Conservation (phyloP, 2,113 vertebrate species). For the Toxotes jaculatrix region DNA sequence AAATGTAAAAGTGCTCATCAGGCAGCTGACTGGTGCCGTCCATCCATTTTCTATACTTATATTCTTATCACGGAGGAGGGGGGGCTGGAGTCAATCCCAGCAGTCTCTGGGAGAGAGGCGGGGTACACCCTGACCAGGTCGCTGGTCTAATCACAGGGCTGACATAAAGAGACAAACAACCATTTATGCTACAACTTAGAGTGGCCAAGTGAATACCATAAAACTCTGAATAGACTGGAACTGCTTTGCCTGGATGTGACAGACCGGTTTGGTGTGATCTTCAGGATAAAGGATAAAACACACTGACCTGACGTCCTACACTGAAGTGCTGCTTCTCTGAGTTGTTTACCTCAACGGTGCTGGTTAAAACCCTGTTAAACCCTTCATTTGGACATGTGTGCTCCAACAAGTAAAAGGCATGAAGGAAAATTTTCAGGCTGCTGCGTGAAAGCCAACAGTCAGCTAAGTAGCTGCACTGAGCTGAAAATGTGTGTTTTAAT, state of each 20-base stretch:
- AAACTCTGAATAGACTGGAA: background rate
- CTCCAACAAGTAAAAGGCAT: background rate
- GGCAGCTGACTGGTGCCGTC: too few species aligned
- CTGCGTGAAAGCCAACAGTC: conserved; percentile 8
- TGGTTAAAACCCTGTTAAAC: background rate
- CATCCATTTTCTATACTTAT: too few species aligned
- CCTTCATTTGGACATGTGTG: background rate
- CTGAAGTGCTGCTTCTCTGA: background rate
- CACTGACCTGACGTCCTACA: background rate
- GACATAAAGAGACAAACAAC: too few species aligned
- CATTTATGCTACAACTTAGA: too few species aligned
- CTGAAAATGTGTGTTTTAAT: conserved; percentile 18
- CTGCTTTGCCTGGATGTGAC: background rate
- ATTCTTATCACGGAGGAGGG: too few species aligned
- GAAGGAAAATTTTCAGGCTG: conserved; percentile 1
- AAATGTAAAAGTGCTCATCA: too few species aligned
- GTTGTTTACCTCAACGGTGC: background rate
- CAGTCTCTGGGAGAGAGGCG: too few species aligned
- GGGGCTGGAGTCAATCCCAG: too few species aligned
- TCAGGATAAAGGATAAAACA: background rate
- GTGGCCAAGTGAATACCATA: too few species aligned
- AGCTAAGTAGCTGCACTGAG: background rate
- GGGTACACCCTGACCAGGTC: too few species aligned
- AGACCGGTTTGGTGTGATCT: background rate
- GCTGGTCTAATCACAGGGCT: too few species aligned